phyloP scores from a whole-genome alignment of 2,888 invertebrate species.

The Parthenolecanium corni region DNA sequence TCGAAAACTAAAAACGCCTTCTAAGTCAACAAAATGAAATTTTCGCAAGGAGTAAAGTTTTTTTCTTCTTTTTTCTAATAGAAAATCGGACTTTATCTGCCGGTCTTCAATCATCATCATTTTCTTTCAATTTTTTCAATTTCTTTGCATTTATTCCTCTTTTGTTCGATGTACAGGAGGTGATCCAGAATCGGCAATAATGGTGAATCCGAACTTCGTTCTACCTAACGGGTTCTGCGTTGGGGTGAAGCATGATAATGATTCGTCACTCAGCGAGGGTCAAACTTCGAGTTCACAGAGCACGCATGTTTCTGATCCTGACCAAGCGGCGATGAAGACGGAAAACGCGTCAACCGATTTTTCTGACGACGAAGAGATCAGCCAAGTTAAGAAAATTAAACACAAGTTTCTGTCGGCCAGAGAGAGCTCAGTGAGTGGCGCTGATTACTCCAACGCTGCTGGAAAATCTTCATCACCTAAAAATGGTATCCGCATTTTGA shows the following conservation, averaged over 20 bases:
- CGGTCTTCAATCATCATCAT: too few relatives aligned
- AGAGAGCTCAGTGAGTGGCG: neutral
- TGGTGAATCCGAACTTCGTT: slow-evolving; percentile 84
- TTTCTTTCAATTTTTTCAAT: too few relatives aligned
- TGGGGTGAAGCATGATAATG: slow-evolving; percentile 4
- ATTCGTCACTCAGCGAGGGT: neutral
- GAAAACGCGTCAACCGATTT: slow-evolving; percentile 4
- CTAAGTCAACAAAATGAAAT: too few relatives aligned
- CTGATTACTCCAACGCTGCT: too few relatives aligned
- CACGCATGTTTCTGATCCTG: neutral
- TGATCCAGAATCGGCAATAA: slow-evolving; percentile 43
- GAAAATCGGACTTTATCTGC: too few relatives aligned
- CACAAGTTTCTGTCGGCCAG: neutral
- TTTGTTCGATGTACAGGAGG: slow-evolving; percentile 32
- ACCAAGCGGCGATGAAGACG: neutral
- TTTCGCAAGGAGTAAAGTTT: too few relatives aligned
- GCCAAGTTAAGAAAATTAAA: slow-evolving; percentile 2
- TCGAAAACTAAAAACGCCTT: too few relatives aligned
- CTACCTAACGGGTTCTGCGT: slow-evolving; percentile 48
- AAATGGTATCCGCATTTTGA: slow-evolving; percentile 11
- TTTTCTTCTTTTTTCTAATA: too few relatives aligned
- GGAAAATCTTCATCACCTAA: neutral
- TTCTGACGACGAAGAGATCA: neutral
- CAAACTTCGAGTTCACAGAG: neutral
- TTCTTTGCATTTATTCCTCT: slow-evolving; percentile 1